Percentiles rank a stretch among this genome's conserved stretches.
phyloP scores from a whole-genome alignment of 92 coral and sea anemone genomes.

The Umimayanthus chanpuru region DNA sequence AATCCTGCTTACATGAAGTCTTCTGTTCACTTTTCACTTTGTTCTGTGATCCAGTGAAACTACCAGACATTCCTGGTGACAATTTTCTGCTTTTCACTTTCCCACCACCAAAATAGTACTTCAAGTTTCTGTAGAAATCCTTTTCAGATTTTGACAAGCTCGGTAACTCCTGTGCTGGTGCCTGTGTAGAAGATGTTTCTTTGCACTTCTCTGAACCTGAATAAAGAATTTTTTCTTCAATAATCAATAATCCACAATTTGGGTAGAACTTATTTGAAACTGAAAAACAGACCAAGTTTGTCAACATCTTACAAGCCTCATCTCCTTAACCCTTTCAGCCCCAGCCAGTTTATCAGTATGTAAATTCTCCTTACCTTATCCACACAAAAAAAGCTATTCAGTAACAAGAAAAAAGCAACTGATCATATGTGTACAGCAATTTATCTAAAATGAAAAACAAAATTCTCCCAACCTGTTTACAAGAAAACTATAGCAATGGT shows the following conservation, averaged over 20 bases:
- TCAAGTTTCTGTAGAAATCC: slow-evolving; percentile 69
- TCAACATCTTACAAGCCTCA: not conserved
- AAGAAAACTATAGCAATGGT: no score
- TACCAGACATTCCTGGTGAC: not conserved
- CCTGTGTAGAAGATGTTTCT: not conserved
- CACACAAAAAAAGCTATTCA: no score
- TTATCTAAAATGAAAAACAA: no score
- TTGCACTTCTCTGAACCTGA: slow-evolving; percentile 16
- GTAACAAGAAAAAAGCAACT: no score
- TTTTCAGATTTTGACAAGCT: slow-evolving; percentile 34
- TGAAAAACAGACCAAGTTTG: not conserved
- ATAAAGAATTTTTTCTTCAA: not conserved
- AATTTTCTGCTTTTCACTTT: slow-evolving; percentile 48
- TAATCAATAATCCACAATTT: not conserved
- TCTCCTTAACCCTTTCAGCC: not conserved
- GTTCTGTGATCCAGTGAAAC: not conserved
- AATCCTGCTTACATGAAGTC: not conserved
- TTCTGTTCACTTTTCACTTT: slow-evolving; percentile 13
- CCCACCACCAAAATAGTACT: slow-evolving; percentile 61
- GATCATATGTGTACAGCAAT: no score
- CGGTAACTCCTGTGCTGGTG: not conserved
- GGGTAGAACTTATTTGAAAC: not conserved
- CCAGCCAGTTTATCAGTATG: no score
- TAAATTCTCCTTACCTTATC: no score
- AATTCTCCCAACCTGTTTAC: no score